These are phyloP conservation scores for Tachycineta bicolor DNA, from an alignment of 2,113 vertebrate species.

Conservation along the genomic window DNA sequence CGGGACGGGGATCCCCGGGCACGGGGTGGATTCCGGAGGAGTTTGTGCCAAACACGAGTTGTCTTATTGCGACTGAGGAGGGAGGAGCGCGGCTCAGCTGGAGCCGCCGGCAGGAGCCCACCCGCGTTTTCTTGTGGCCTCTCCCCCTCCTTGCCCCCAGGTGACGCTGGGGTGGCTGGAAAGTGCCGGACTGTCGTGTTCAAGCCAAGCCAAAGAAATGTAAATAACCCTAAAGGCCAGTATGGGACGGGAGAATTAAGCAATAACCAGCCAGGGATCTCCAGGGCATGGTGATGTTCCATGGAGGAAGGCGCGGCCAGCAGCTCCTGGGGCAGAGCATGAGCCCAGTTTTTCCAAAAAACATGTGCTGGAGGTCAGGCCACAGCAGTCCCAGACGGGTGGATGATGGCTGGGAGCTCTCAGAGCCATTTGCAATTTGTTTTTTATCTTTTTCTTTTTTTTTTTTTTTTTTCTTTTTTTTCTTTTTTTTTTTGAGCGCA, in stretches of 20 bases:
- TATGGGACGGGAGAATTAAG: constrained; percentile 14
- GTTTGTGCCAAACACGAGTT: not conserved
- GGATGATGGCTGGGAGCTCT: not conserved
- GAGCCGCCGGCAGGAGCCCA: not conserved
- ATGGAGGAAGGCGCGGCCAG: not conserved
- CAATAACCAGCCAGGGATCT: constrained; percentile 30
- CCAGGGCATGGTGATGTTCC: not conserved
- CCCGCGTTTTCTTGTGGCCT: not conserved
- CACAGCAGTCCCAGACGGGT: not conserved
- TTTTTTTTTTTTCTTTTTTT: not conserved
- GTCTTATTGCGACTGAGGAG: not conserved
- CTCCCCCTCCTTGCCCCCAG: not conserved
- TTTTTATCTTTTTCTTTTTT: not conserved
- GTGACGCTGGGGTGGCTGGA: not conserved
- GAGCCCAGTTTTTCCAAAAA: not conserved
- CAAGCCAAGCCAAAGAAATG: constrained; percentile 75
- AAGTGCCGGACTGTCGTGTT: not conserved
- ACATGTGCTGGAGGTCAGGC: not conserved
- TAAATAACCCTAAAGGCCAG: constrained; percentile 4
- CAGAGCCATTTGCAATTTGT: not conserved
- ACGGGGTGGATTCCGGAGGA: not conserved
- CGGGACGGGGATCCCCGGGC: not conserved
- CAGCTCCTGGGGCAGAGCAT: not conserved
- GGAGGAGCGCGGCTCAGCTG: not conserved
- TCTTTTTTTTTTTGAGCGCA: not conserved